phyloP scores from a whole-genome alignment of 1,140 invertebrate species.

The Psix sp. region DNA sequence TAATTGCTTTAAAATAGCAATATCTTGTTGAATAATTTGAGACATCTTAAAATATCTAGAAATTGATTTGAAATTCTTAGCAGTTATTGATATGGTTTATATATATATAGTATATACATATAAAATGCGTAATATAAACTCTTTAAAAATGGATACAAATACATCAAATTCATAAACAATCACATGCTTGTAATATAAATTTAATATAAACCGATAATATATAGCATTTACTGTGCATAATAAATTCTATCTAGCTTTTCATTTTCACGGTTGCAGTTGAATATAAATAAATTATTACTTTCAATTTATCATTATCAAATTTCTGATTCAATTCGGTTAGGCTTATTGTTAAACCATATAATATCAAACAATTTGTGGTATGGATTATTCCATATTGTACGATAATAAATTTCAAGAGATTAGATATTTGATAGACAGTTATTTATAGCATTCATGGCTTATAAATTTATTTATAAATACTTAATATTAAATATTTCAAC shows the following conservation, averaged over 20 bases:
- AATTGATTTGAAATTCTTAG: too few relatives aligned
- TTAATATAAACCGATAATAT: conserved; percentile 5
- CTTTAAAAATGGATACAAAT: conserved; percentile 40
- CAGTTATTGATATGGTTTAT: conserved; percentile 18
- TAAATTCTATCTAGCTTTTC: too few relatives aligned
- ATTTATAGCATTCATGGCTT: background rate
- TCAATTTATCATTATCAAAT: too few relatives aligned
- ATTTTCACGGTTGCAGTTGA: too few relatives aligned
- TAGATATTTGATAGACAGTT: background rate
- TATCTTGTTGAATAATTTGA: too few relatives aligned
- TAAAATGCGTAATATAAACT: conserved; percentile 35
- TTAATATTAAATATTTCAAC: conserved; percentile 18
- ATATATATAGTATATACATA: conserved; percentile 29
- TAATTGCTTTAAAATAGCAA: conserved; percentile 20
- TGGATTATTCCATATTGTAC: too few relatives aligned
- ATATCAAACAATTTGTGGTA: too few relatives aligned
- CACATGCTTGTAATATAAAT: conserved; percentile 9
- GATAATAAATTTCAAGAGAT: background rate
- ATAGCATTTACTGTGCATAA: too few relatives aligned
- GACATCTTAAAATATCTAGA: too few relatives aligned
- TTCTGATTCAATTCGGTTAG: too few relatives aligned
- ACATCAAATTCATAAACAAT: conserved; percentile 27
- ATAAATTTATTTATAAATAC: conserved; percentile 19
- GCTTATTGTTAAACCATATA: too few relatives aligned
- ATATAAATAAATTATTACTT: too few relatives aligned